Base-by-base conservation (phyloP, 2,113 vertebrate genomes). In the Hippocampus comes region DNA sequence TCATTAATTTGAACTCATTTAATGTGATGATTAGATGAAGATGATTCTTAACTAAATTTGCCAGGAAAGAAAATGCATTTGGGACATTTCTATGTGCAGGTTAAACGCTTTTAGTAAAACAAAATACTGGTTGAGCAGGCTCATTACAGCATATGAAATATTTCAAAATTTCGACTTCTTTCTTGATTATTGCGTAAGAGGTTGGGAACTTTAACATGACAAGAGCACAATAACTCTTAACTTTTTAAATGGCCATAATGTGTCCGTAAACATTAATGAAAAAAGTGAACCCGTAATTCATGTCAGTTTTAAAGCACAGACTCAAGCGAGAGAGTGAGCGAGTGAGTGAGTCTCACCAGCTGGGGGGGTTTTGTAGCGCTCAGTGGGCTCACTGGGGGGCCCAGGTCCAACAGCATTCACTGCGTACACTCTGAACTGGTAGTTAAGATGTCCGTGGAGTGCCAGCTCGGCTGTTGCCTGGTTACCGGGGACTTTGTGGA, bases 321-420 rank as follows among this genome's bases (percentile, higher is more conserved):
- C 77, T 71, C 76, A 77, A 72, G 18, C 38, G 55, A 78, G 64
- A 27, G 56, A 25, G 4, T 8, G 59, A 17, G 25, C 6, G 51
- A 55, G 8, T 5, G 10, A 65, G 74, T 4, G 12, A 55, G 73
- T 43, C 81, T 53, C 87, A 98, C 97, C 96, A 88, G 94, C 92
- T 1, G 97, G 93, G 42, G 92, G 93, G 1, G 96, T 98, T 2
- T 91, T 90, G 21, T 94, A 92, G 75, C 87, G 91, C 72, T 92
- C 89, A 0, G 95, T 95, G 0, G 94, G 91, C 75, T 77, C 87
- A 66, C 97, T 98, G 0, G 96, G 93, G 46, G 70, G 89, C 79
- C 97, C 94, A 57, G 87, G 92, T 63, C 82, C 97, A n/a, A n/a
- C n/a, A n/a, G n/a, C n/a, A n/a, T n/a, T n/a, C n/a, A n/a, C n/a